Evolutionary conservation across 1,140 invertebrate species (phyloP).

Genomic region (Antheraea mylitta): DNA sequence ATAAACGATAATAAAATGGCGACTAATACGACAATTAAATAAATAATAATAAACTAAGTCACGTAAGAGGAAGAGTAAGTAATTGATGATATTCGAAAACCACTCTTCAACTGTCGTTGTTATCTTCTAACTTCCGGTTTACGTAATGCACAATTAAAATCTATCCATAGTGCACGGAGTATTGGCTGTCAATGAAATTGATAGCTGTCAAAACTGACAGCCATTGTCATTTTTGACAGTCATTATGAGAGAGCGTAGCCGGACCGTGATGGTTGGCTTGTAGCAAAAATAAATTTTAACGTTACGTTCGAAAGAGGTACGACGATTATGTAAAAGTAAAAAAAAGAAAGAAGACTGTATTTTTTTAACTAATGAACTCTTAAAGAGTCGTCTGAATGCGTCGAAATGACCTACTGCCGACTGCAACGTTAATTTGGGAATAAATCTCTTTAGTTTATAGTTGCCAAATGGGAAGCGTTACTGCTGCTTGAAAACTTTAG

Average conservation of each 20-base stretch:
- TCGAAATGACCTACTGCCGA: conserved; percentile 38
- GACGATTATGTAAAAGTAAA: not conserved
- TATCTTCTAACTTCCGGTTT: conserved; percentile 4
- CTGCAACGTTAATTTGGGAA: conserved; percentile 41
- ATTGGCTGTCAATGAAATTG: conserved; percentile 26
- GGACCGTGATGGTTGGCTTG: conserved; percentile 28
- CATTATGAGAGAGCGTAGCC: conserved; percentile 55
- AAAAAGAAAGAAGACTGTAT: conserved; percentile 33
- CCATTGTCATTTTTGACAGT: conserved; percentile 34
- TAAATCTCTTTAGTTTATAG: conserved; percentile 22
- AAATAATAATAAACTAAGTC: conserved; percentile 30
- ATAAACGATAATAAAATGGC: conserved; percentile 29
- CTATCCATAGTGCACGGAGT: not conserved
- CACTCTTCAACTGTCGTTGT: not conserved
- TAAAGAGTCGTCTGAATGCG: conserved; percentile 9
- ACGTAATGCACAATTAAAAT: conserved; percentile 8
- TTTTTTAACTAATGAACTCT: conserved; percentile 15
- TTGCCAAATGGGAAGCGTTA: conserved; percentile 13
- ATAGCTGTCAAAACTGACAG: conserved; percentile 13
- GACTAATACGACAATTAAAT: conserved; percentile 32
- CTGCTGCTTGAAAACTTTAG: not conserved
- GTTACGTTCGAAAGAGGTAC: conserved; percentile 16
- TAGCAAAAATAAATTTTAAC: conserved; percentile 18
- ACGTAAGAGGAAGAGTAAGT: conserved; percentile 24
- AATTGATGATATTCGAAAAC: conserved; percentile 8